These are phyloP conservation scores for Crocodylus rhombifer DNA, from an alignment of 2,797 vertebrate genomes.

Conservation along the genomic window DNA sequence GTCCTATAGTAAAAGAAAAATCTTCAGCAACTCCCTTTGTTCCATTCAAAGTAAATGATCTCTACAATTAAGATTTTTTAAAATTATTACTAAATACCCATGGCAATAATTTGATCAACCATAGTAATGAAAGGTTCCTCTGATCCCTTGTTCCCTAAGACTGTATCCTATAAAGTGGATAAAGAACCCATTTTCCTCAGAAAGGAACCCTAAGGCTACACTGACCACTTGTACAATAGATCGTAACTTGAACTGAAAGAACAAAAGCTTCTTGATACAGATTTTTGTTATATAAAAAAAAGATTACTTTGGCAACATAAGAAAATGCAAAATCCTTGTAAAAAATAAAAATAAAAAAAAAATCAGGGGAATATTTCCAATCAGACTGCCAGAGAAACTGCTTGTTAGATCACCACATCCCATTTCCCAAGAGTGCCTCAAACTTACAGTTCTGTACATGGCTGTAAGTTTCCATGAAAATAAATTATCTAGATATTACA, in stretches of 20 bases:
- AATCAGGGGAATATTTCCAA: not conserved
- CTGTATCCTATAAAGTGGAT: not conserved
- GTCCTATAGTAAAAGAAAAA: not conserved
- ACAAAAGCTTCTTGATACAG: not conserved
- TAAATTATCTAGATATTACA: not conserved
- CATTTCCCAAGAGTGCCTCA: not conserved
- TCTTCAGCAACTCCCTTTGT: not conserved
- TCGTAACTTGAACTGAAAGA: not conserved
- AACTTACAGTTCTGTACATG: not conserved
- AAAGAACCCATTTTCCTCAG: not conserved
- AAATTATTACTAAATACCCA: too few species aligned
- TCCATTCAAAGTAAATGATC: not conserved
- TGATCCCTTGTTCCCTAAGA: not conserved
- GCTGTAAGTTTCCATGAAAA: not conserved
- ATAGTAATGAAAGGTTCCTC: not conserved
- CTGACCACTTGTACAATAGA: not conserved
- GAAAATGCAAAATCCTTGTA: not conserved
- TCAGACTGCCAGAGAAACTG: not conserved
- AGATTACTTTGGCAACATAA: not conserved
- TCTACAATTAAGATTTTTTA: too few species aligned
- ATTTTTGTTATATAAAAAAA: not conserved
- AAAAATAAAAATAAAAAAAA: not conserved
- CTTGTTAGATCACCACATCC: not conserved
- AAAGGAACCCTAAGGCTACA: not conserved
- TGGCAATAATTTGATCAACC: not conserved